Conservation (phyloP, 1,140 invertebrate species). For the Drosophila navojoa region DNA sequence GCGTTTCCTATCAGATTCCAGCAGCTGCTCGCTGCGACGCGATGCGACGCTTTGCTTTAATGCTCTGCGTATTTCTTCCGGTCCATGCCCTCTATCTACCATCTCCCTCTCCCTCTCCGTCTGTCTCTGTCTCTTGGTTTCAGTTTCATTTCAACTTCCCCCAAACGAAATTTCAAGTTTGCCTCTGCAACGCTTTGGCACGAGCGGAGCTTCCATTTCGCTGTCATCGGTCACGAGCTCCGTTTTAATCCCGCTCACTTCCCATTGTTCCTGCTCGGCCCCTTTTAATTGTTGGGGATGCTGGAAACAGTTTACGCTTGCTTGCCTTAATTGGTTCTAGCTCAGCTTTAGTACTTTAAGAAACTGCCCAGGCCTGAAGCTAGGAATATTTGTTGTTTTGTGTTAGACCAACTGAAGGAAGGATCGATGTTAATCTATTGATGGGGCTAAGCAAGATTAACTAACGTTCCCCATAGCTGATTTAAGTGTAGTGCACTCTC, state of each 20-base stretch:
- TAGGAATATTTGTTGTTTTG: too few species aligned
- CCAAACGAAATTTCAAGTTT: neutral
- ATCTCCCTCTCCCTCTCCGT: too few species aligned
- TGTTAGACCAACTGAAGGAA: too few species aligned
- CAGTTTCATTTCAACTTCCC: slow-evolving; percentile 26
- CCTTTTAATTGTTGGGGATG: neutral
- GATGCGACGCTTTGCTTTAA: slow-evolving; percentile 46
- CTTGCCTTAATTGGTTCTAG: neutral
- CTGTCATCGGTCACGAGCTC: slow-evolving; percentile 8
- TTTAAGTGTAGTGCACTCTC: too few species aligned
- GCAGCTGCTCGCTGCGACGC: slow-evolving; percentile 45
- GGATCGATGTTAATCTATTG: too few species aligned
- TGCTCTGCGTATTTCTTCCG: slow-evolving; percentile 64
- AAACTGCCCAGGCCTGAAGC: too few species aligned
- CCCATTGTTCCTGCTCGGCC: slow-evolving; percentile 11
- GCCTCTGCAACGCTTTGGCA: slow-evolving; percentile 28
- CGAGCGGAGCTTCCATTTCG: slow-evolving; percentile 12
- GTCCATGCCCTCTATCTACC: slow-evolving; percentile 21
- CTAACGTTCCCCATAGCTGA: too few species aligned
- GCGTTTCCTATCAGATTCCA: slow-evolving; percentile 74
- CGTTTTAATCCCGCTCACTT: slow-evolving; percentile 23
- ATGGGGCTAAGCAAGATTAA: too few species aligned
- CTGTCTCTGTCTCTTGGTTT: slow-evolving; percentile 14
- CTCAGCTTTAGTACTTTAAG: too few species aligned
- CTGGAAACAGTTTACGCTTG: neutral